phyloP scores from a whole-genome alignment of 2,888 invertebrate species.

The Prosopocoilus inquinatus region DNA sequence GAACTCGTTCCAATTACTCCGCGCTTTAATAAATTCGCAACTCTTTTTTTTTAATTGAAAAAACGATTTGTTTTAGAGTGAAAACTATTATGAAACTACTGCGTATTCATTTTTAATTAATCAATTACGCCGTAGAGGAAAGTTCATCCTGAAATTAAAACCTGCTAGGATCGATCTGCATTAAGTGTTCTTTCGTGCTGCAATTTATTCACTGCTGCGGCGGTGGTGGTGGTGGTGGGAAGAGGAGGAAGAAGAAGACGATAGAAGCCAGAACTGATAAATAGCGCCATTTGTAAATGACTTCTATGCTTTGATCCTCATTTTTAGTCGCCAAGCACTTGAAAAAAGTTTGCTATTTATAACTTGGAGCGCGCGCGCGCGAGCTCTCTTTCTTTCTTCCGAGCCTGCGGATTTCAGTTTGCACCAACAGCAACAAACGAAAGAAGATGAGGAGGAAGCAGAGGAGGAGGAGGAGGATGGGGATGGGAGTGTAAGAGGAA shows the following conservation, averaged over 20 bases:
- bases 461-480: too few relatives aligned
- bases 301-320: conserved; percentile 31
- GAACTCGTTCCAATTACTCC: too few relatives aligned
- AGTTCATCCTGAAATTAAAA: too few relatives aligned
- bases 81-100: too few relatives aligned
- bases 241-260: conserved; percentile 3
- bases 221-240: too few relatives aligned
- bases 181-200: background rate
- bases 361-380: conserved; percentile 16
- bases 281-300: conserved; percentile 29
- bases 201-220: conserved; percentile 3
- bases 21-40: too few relatives aligned
- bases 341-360: conserved; percentile 24
- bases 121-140: too few relatives aligned
- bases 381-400: conserved; percentile 10
- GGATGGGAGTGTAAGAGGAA: too few relatives aligned
- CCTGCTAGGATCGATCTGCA: too few relatives aligned
- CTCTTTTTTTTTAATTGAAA: too few relatives aligned
- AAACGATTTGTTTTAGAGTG: too few relatives aligned
- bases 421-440: background rate
- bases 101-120: too few relatives aligned
- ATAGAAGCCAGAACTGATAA: conserved; percentile 21
- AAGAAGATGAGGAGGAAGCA: background rate
- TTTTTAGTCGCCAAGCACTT: conserved; percentile 22
- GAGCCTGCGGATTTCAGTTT: background rate